A percentile compares a stretch with the other conserved stretches of the same genome.
Conservation (phyloP, 2,888 invertebrate species). For the Priocnemis perturbator region DNA sequence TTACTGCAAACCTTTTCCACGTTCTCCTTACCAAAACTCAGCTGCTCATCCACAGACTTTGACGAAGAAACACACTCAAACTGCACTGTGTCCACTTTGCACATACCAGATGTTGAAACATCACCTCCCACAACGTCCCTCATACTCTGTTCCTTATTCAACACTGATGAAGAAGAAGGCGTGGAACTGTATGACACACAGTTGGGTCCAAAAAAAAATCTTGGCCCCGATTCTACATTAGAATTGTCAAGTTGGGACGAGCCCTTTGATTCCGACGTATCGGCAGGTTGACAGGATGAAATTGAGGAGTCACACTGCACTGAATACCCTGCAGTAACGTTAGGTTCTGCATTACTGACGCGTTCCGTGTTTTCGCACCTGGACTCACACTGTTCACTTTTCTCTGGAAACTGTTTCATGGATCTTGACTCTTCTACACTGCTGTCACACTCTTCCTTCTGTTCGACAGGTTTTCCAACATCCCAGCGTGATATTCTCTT, state of each 20-base stretch:
- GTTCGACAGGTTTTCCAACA: conserved; percentile 70
- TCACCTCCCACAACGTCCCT: conserved; percentile 11
- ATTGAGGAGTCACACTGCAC: conserved; percentile 60
- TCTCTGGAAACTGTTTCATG: no score
- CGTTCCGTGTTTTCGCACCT: conserved; percentile 30
- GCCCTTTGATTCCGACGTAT: conserved; percentile 40
- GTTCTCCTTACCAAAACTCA: no score
- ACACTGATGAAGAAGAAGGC: conserved; percentile 52
- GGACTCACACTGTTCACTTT: no score
- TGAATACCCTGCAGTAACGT: conserved; percentile 4
- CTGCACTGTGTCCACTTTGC: conserved; percentile 46
- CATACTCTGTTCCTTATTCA: background rate
- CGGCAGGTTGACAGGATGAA: conserved; percentile 43
- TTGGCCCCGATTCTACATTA: conserved; percentile 56
- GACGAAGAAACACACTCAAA: conserved; percentile 53
- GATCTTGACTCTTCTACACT: conserved; percentile 42
- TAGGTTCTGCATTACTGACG: conserved; percentile 7
- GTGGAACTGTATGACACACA: conserved; percentile 65
- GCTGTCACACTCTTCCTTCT: conserved; percentile 59
- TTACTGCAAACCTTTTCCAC: no score
- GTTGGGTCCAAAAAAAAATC: conserved; percentile 74
- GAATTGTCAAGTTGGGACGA: conserved; percentile 16
- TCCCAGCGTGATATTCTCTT: conserved; percentile 76
- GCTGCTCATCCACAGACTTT: conserved; percentile 38
- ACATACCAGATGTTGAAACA: conserved; percentile 40